Conservation (phyloP, 2,797 vertebrate genomes). For the Coluber constrictor region DNA sequence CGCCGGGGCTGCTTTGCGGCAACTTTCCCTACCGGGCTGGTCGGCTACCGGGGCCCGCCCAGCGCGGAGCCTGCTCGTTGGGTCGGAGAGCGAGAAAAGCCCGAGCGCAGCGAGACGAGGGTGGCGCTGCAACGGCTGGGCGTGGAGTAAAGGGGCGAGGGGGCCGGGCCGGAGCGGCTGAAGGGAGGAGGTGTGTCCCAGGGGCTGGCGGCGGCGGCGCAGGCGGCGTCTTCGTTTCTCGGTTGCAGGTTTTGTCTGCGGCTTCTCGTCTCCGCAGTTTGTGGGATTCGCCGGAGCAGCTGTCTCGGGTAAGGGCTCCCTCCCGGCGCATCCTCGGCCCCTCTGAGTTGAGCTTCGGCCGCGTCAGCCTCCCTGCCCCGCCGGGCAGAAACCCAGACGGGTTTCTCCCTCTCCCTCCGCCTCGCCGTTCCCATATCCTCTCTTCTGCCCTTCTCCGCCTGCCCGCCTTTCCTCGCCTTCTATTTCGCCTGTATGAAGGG, state of each 20-base stretch:
- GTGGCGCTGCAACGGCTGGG: slow-evolving; percentile 15
- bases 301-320: slow-evolving; percentile 56
- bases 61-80: too few species aligned
- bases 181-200: slow-evolving; percentile 25
- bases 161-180: neutral
- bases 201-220: neutral
- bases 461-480: neutral
- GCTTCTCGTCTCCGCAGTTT: neutral
- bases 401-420: neutral
- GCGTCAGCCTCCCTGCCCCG: neutral
- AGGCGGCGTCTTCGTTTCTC: slow-evolving; percentile 18
- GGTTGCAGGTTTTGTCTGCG: slow-evolving; percentile 10
- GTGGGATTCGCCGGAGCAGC: neutral
- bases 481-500: neutral
- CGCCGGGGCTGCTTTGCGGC: neutral
- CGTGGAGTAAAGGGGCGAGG: slow-evolving; percentile 6
- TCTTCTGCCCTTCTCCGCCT: neutral
- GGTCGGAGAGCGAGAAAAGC: neutral
- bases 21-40: neutral
- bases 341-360: neutral
- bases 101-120: neutral
- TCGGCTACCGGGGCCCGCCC: neutral
- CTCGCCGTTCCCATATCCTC: neutral
- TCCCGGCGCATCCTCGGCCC: neutral
- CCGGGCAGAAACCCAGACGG: neutral